Conservation (phyloP, 2,797 vertebrate genomes). For the Acanthiza pusilla region DNA sequence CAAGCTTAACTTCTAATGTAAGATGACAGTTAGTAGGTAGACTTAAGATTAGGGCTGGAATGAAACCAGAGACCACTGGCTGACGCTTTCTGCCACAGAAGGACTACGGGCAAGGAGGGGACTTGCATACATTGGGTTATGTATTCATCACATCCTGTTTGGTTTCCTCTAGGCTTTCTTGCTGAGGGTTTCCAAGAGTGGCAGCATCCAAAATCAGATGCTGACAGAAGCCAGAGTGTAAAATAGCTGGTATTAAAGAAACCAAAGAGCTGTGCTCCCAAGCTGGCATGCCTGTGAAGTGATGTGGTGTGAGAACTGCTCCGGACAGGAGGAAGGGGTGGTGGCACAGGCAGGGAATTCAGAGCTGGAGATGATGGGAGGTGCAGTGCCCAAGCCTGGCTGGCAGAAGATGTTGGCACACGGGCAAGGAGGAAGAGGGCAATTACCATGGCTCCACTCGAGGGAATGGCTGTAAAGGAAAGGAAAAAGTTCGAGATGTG, state of each 20-base stretch:
- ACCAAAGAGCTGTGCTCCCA: background rate
- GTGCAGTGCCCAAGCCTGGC: background rate
- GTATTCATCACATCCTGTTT: background rate
- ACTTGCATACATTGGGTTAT: background rate
- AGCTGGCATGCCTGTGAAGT: background rate
- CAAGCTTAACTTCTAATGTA: background rate
- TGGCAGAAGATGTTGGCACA: background rate
- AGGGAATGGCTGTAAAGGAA: background rate
- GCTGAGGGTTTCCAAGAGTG: background rate
- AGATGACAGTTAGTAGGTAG: background rate
- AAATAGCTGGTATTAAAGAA: background rate
- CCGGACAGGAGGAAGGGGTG: background rate
- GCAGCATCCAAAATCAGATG: background rate
- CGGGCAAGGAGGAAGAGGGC: background rate
- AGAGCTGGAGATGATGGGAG: background rate
- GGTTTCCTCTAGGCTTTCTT: background rate
- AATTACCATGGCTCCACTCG: background rate
- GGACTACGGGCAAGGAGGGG: background rate
- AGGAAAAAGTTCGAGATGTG: background rate
- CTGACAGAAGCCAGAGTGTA: background rate
- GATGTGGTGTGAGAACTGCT: background rate
- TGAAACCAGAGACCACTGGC: background rate
- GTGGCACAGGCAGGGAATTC: background rate
- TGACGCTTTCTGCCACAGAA: background rate
- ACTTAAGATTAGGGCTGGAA: background rate